phyloP scores from a whole-genome alignment of 1,140 invertebrate genomes.

The Thaumetopoea pityocampa region DNA sequence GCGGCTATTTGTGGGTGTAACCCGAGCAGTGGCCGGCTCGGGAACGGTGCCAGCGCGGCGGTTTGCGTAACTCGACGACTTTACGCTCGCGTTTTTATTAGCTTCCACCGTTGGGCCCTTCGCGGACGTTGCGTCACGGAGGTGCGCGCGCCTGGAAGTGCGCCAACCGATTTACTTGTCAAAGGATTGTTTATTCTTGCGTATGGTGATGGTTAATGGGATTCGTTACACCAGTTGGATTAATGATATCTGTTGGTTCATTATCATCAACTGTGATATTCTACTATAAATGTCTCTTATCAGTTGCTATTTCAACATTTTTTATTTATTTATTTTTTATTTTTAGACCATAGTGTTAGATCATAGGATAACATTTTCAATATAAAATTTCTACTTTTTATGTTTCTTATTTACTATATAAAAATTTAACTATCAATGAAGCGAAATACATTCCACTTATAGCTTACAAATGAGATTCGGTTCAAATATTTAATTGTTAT shows the following conservation, averaged over 20 bases:
- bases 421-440: too few species aligned
- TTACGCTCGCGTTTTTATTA: constrained; percentile 62
- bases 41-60: constrained; percentile 58
- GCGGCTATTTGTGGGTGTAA: constrained; percentile 72
- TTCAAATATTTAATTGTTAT: too few species aligned
- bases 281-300: constrained; percentile 9
- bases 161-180: constrained; percentile 65
- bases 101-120: constrained; percentile 55
- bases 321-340: too few species aligned
- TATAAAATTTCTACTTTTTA: too few species aligned
- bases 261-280: constrained; percentile 8
- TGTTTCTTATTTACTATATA: too few species aligned
- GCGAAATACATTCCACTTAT: too few species aligned
- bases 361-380: too few species aligned
- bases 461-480: too few species aligned
- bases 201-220: constrained; percentile 65
- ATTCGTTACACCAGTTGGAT: constrained; percentile 18
- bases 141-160: constrained; percentile 52
- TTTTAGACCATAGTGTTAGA: too few species aligned
- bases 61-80: constrained; percentile 66
- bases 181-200: constrained; percentile 67
- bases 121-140: constrained; percentile 68
- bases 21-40: constrained; percentile 58
- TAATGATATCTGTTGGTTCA: constrained; percentile 8
- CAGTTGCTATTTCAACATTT: neutral